Evolutionary conservation across 2,888 invertebrate genomes (phyloP).

Genomic region (Andrena flavipes): DNA sequence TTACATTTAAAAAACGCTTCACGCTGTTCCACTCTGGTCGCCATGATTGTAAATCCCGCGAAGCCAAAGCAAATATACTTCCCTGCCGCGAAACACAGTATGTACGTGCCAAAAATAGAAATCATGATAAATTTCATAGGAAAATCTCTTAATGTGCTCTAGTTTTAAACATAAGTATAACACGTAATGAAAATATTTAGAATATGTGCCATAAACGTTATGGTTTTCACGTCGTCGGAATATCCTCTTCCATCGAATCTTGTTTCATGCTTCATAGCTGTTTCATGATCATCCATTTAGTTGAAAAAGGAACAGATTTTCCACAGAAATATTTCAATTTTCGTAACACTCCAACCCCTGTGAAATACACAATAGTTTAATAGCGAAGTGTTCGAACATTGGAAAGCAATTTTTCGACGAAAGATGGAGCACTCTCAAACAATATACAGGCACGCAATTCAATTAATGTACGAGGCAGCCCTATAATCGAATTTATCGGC

Average conservation of each 20-base stretch:
- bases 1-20: background rate
- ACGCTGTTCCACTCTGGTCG: constrained; percentile 38
- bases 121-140: constrained; percentile 22
- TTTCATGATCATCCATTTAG: no score
- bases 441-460: constrained; percentile 23
- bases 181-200: background rate
- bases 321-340: background rate
- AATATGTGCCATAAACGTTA: constrained; percentile 5
- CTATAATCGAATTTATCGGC: constrained; percentile 40
- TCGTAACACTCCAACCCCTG: background rate
- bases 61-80: constrained; percentile 38
- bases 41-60: constrained; percentile 46
- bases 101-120: constrained; percentile 44
- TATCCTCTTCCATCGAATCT: no score
- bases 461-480: constrained; percentile 24
- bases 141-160: background rate
- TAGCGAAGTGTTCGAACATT: background rate
- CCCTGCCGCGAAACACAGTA: background rate
- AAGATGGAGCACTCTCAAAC: background rate
- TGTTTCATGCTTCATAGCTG: no score
- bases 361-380: background rate
- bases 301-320: no score
- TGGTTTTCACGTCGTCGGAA: background rate
- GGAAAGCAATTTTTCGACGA: no score
- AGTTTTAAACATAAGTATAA: background rate